A percentile compares a stretch with the other conserved stretches of the same genome.
phyloP scores from a whole-genome alignment of 2,113 vertebrate genomes.

The Rynchops niger region DNA sequence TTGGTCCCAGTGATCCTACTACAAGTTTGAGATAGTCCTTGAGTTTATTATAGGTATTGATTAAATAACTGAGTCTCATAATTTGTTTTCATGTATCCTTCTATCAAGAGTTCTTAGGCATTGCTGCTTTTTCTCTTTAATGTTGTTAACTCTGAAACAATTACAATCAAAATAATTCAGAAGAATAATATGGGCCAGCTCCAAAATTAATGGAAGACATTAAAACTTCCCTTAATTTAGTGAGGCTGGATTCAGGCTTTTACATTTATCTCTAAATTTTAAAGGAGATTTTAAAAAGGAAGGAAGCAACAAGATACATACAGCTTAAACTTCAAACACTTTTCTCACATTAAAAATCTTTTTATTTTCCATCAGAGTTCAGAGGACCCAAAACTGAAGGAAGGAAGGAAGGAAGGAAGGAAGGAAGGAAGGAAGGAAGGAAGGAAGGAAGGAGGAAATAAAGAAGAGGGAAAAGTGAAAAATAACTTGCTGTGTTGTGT shows the following conservation, averaged over 20 bases:
- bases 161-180: background rate
- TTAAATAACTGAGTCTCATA: background rate
- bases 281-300: background rate
- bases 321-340: background rate
- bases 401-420: background rate
- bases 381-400: background rate
- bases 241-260: background rate
- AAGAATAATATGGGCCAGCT: background rate
- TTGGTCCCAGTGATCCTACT: background rate
- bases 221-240: background rate
- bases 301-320: background rate
- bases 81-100: background rate
- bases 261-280: background rate
- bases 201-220: background rate
- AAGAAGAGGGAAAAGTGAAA: too few species aligned
- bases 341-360: background rate
- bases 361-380: background rate
- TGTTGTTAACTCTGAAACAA: background rate
- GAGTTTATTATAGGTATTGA: background rate
- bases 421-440: accelerated
- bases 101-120: background rate
- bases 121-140: background rate
- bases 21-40: background rate
- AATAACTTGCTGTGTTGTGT: background rate
- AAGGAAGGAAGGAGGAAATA: too few species aligned